Percentiles rank a stretch among this genome's conserved stretches.
Evolutionary conservation across 2,888 invertebrate genomes (phyloP).

Genomic region (Cheilosia vernalis): DNA sequence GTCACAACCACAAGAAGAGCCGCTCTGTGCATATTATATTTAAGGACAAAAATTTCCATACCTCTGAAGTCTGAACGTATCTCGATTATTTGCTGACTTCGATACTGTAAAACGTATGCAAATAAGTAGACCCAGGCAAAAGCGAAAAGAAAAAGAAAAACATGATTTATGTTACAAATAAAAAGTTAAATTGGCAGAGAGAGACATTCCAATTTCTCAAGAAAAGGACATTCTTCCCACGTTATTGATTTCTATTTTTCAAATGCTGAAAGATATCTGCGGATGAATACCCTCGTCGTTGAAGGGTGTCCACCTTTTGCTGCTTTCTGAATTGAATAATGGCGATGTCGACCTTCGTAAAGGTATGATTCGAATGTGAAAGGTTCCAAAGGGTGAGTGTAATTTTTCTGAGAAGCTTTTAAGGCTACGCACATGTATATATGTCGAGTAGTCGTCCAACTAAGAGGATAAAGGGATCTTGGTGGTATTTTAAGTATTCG

Average conservation of each 20-base stretch:
- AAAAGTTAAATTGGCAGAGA: background rate
- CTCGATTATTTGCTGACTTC: background rate
- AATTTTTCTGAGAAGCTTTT: background rate
- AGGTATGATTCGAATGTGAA: background rate
- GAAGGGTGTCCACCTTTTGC: background rate
- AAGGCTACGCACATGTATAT: no score
- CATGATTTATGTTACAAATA: background rate
- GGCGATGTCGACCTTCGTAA: conserved; percentile 13
- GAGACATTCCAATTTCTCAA: conserved; percentile 1
- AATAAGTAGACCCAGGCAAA: background rate
- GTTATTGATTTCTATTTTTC: conserved; percentile 30
- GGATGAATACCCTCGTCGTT: conserved; percentile 1
- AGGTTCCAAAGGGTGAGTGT: background rate
- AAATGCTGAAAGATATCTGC: background rate
- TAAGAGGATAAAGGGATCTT: background rate
- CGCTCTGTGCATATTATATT: background rate
- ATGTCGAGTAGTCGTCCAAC: background rate
- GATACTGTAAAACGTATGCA: background rate
- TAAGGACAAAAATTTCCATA: background rate
- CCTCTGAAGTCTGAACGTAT: background rate
- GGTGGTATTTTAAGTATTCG: background rate
- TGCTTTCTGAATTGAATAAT: background rate
- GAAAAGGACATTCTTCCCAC: conserved; percentile 16
- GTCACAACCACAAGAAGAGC: background rate
- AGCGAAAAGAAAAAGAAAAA: background rate